Conservation (phyloP, 37 sponge, comb jelly and placozoan genomes). For the Oscarella lobularis region DNA sequence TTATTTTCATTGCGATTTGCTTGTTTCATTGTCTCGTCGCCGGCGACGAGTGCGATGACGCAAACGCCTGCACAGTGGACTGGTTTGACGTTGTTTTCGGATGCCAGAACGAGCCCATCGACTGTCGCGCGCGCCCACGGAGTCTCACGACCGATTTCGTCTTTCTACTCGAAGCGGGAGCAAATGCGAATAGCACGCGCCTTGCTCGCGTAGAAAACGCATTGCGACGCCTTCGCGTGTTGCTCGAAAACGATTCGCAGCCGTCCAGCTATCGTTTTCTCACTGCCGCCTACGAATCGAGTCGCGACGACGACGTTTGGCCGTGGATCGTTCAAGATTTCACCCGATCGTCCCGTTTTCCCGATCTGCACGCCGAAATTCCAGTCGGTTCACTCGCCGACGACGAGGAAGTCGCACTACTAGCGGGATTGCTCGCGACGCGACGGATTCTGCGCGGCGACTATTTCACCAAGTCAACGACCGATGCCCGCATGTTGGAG, state of each 20-base stretch:
- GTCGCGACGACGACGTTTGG: background rate
- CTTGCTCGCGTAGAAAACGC: background rate
- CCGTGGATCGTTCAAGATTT: background rate
- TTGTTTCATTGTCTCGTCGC: too few species aligned
- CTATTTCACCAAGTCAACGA: background rate
- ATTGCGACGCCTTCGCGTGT: background rate
- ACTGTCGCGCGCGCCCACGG: background rate
- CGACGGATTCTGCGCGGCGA: background rate
- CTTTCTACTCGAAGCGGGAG: background rate
- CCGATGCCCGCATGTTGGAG: background rate
- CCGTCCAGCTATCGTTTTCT: background rate
- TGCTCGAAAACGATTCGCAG: background rate
- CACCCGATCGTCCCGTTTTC: background rate
- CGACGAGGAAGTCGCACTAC: background rate
- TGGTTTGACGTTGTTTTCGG: background rate
- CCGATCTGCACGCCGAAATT: background rate
- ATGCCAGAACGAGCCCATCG: background rate
- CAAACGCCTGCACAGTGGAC: slow-evolving; percentile 4
- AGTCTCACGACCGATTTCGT: background rate
- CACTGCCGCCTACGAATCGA: background rate
- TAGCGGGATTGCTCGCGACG: background rate
- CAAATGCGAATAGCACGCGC: background rate
- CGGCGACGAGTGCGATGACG: slow-evolving; percentile 8
- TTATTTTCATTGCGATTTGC: too few species aligned
- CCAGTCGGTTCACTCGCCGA: too few species aligned